Evolutionary conservation across 2,797 vertebrate genomes (phyloP), one percentile per base, ranked within the genome.

Genomic region (Melanotaenia trifasciata): DNA sequence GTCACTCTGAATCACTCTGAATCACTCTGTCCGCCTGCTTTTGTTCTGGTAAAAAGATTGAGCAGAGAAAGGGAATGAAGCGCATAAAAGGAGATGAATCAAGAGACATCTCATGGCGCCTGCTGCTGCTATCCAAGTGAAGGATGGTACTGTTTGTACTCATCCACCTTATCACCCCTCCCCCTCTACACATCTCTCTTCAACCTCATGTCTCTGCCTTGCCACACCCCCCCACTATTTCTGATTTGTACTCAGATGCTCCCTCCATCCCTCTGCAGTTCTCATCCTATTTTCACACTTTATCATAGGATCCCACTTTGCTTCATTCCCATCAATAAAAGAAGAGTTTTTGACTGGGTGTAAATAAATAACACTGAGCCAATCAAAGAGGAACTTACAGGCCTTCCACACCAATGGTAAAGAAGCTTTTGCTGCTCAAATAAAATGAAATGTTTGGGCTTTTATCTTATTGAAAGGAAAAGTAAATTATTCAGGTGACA

Each of bases 1-100:
- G 92, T 92, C 88, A 87, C 84, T 89, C 90, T 91, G 93, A 92
- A 92, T 92, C 89, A 79, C 79, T 84, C 74, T 64, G 93, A 92
- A 92, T 92, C 89, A 79, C 79, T 84, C 74, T 64, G 78, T 74
- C 64, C 75, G 36, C 79, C 89, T 77, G 79, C 87, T 85, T 94
- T 95, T 94, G 92, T 94, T 88, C 75, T 50, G 73, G 57, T 73
- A 85, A 81, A 89, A 91, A 87, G 85, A 78, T 85, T 87, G 33
- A 13, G 47, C 51, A 22, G 70, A 84, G 80, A 86, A 85, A 87
- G 77, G 74, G 74, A 86, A 86, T 65, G 70, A 43, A 80, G 67
- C 40, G 33, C 72, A 90, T 90, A 86, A 89, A 90, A 64, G 71
- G 58, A 89, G 85, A 92, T 87, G 84, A 92, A 90, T 90, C 85